Base-by-base conservation (phyloP, 2,797 vertebrate genomes). In the Podargus strigoides region DNA sequence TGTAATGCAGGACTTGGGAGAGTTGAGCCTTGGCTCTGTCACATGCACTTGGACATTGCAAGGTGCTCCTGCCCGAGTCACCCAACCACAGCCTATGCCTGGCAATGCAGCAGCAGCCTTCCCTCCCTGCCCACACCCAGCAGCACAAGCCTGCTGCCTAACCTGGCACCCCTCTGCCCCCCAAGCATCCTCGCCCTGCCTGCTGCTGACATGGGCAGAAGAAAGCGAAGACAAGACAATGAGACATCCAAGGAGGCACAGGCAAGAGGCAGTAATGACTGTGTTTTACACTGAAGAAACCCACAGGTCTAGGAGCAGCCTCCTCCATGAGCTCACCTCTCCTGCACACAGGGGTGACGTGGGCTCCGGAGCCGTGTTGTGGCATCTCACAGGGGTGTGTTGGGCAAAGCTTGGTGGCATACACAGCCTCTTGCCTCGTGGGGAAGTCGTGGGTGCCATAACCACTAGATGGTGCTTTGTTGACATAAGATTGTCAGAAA, bases 381-480 rank as follows among this genome's bases (percentile, higher is more conserved):
- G 10, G 32, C 44, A 63, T 28, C 56, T 70, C 0, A 0, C 64
- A 6, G 30, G 14, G 5, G 41, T 16, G 58, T 72, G 74, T 19
- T 6, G 36, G 60, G 79, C 39, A 41, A 17, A 39, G 73, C 32
- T 1, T 0, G 32, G 84, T 2, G 1, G 83, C 7, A 5, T 5
- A 47, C 8, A 9, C 67, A 68, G 55, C 13, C 19, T 44, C 36
- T 5, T 3, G 53, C 18, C 10, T 0, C 68, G 64, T 3, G 0
- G 58, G 41, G 16, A 69, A 56, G 72, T 10, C 47, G 12, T 0
- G 9, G 50, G 83, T 58, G 82, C 85, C 69, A 62, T 39, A 63
- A 55, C 96, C 96, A 91, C 96, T 96, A 97, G 95, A 84, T 96
- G 96, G 95, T 88, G 96, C 95, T 85, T 96, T 78, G 87, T 60